A percentile compares a stretch with the other conserved stretches of the same genome.
Conservation (phyloP, 1,140 invertebrate genomes). For the Carposina sasakii region DNA sequence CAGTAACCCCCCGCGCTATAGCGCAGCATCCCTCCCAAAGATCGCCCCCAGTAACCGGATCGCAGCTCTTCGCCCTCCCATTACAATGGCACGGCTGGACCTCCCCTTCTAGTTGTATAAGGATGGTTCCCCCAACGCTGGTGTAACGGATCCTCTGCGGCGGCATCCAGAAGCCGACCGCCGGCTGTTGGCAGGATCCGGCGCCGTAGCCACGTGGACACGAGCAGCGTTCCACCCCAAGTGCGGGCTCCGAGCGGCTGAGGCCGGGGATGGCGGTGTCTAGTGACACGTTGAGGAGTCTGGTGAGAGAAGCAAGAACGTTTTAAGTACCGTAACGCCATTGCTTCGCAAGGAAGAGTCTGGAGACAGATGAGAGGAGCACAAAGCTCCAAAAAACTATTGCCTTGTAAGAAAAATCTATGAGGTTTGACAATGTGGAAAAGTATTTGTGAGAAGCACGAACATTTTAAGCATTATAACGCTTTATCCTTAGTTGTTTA, state of each 20-base stretch:
- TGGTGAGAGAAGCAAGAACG: constrained; percentile 36
- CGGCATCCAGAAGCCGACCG: constrained; percentile 82
- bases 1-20: too few relatives aligned
- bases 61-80: constrained; percentile 83
- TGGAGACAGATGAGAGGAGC: too few relatives aligned
- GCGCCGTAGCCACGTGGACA: constrained; percentile 86
- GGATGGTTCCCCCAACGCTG: constrained; percentile 73
- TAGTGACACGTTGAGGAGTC: constrained; percentile 84
- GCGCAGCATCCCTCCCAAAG: too few relatives aligned
- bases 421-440: too few relatives aligned
- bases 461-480: too few relatives aligned
- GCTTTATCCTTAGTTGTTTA: too few relatives aligned
- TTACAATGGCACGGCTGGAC: constrained; percentile 89
- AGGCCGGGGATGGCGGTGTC: constrained; percentile 83
- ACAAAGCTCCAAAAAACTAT: too few relatives aligned
- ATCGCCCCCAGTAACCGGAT: constrained; percentile 89
- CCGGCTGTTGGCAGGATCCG: constrained; percentile 91
- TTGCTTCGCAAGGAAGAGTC: too few relatives aligned
- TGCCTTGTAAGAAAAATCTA: too few relatives aligned
- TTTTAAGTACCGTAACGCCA: too few relatives aligned
- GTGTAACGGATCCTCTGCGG: constrained; percentile 28
- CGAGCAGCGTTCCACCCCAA: constrained; percentile 91
- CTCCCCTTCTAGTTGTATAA: constrained; percentile 85
- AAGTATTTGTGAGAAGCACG: too few relatives aligned
- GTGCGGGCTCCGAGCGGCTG: constrained; percentile 78